Evolutionary conservation across 2,888 invertebrate species (phyloP), one percentile per base, ranked within the genome.

Genomic region (Meteorus colon): DNA sequence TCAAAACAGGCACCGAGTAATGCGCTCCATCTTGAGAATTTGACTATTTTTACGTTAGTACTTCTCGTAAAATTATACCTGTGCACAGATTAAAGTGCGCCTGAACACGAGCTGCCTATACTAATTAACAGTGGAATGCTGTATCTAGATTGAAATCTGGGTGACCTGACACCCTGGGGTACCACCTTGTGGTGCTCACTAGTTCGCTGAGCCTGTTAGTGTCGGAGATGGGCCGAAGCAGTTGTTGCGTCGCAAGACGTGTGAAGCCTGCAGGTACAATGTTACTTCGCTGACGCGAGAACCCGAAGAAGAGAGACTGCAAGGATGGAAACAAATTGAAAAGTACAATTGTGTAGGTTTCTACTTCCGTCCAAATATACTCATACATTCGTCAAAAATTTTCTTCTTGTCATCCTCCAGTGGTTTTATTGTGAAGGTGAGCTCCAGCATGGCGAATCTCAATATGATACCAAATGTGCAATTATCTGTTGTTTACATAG

Each of bases 81-180:
- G 4, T 4, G 5, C 16, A 48, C 48, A 67, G 14, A 45, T 14
- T 5, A 10, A 24, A 8, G n/a, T 41, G 45, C 34, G 37, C 31
- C 41, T 29, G 62, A 62, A 85, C 85, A 84, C 85, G 85, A 84
- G 83, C 85, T 87, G 87, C 85, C 87, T 84, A 86, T 87, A 87
- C 88, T 88, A 88, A 88, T 88, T 88, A 88, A 88, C 87, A 86
- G 86, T 82, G 88, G 88, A 88, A 88, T 88, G 88, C 88, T 86
- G 86, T 88, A 88, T 88, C 88, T 89, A 89, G 89, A 88, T 89
- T 89, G 88, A 89, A 89, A 89, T 89, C 89, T 88, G 86, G 88
- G 87, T 89, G 89, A 89, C 88, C 88, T 84, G 86, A 86, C 86
- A 87, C 87, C 88, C 87, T 81, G 85, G 85, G 87, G 87, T 87